A percentile compares a stretch with the other conserved stretches of the same genome.
These are phyloP conservation scores for Notechis scutatus DNA, from an alignment of 2,113 vertebrate species.

Conservation along the genomic window DNA sequence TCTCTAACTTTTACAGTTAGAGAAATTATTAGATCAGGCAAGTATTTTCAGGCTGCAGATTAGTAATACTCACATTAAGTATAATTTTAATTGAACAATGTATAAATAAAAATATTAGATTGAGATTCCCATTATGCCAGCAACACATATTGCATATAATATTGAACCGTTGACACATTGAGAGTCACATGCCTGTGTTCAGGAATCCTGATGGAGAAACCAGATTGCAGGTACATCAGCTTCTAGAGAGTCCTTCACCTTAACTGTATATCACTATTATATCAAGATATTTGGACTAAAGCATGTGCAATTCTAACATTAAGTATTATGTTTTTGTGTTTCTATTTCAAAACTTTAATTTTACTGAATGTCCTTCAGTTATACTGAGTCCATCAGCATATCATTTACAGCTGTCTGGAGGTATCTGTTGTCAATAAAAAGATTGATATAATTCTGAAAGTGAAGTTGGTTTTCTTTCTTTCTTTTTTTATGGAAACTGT, in stretches of 20 bases:
- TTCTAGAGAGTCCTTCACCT: background rate
- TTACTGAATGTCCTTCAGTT: background rate
- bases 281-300: background rate
- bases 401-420: constrained; percentile 1
- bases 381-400: background rate
- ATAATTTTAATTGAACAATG: background rate
- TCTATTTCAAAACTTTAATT: background rate
- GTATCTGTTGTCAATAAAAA: constrained; percentile 2
- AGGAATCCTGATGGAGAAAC: background rate
- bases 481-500: constrained; percentile 12
- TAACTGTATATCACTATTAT: background rate
- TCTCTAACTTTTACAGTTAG: background rate
- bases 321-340: background rate
- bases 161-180: too few species aligned
- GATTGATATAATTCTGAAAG: constrained; percentile 22
- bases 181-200: background rate
- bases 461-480: background rate
- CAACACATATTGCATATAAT: background rate
- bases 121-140: background rate
- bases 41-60: background rate
- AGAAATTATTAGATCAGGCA: background rate
- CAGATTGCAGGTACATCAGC: background rate
- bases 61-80: background rate
- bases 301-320: background rate
- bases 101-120: background rate